Conservation (phyloP, 2,888 invertebrate genomes). For the Tinea semifulvella region DNA sequence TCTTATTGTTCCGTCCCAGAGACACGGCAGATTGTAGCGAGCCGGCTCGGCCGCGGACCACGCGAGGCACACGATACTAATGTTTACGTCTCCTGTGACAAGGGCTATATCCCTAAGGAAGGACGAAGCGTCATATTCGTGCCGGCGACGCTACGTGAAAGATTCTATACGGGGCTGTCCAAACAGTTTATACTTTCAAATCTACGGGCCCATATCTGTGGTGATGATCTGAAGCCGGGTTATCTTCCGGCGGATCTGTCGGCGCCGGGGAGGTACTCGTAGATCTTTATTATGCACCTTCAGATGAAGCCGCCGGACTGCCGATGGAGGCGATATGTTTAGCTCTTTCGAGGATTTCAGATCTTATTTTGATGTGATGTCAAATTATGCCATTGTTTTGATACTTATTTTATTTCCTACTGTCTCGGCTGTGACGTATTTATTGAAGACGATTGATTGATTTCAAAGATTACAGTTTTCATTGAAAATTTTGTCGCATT, state of each 20-base stretch:
- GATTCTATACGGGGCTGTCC: constrained; percentile 62
- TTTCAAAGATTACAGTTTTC: constrained; percentile 27
- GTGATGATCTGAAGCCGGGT: constrained; percentile 57
- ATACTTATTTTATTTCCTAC: constrained; percentile 39
- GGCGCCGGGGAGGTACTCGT: constrained; percentile 50
- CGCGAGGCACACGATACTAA: constrained; percentile 4
- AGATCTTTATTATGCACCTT: constrained; percentile 61
- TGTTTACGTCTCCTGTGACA: constrained; percentile 12
- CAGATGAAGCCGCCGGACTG: constrained; percentile 26
- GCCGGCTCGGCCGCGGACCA: neutral
- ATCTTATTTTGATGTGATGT: constrained; percentile 47
- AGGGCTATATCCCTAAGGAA: constrained; percentile 6
- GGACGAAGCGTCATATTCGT: constrained; percentile 44
- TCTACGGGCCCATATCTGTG: constrained; percentile 51
- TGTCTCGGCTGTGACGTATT: constrained; percentile 49
- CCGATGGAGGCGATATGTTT: constrained; percentile 18
- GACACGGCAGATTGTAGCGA: constrained; percentile 23
- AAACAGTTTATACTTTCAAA: constrained; percentile 68
- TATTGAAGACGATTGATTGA: constrained; percentile 37
- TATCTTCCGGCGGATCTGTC: constrained; percentile 43
- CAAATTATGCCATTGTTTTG: constrained; percentile 54
- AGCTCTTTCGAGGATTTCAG: constrained; percentile 15
- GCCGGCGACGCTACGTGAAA: constrained; percentile 42
- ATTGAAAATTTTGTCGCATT: constrained; percentile 19
- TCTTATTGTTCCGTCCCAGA: constrained; percentile 21